Evolutionary conservation across 2,113 vertebrate genomes (phyloP).

Genomic region (Anarhynchus alexandrinus): DNA sequence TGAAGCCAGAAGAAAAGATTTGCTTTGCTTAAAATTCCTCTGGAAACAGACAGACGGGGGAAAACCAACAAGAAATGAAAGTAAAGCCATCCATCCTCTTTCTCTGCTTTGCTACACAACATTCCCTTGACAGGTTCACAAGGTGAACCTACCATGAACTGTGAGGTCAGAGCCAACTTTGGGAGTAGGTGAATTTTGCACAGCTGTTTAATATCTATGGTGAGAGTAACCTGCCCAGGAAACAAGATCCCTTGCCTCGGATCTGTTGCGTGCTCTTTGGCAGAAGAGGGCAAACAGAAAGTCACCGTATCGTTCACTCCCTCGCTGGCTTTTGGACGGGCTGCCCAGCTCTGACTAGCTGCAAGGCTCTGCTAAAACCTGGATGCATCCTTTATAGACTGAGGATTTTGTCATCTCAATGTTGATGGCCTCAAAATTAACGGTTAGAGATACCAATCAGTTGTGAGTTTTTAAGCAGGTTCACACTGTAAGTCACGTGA

Average conservation of each 20-base stretch:
- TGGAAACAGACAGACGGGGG: not conserved
- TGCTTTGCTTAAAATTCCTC: not conserved
- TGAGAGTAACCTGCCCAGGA: not conserved
- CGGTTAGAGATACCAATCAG: not conserved
- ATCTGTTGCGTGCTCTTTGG: not conserved
- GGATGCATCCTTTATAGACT: not conserved
- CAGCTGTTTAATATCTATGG: not conserved
- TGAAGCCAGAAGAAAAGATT: not conserved
- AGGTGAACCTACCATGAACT: not conserved
- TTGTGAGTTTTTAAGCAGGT: not conserved
- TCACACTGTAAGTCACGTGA: not conserved
- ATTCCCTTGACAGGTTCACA: not conserved
- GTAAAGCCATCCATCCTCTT: not conserved
- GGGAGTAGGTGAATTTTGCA: not conserved
- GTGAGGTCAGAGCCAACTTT: not conserved
- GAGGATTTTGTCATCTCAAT: not conserved
- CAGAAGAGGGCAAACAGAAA: not conserved
- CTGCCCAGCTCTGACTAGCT: not conserved
- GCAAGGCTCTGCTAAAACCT: not conserved
- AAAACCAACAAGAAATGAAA: not conserved
- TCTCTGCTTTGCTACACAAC: not conserved
- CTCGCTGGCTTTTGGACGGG: not conserved
- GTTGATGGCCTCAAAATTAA: not conserved
- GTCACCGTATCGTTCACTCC: accelerated
- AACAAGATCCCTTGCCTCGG: not conserved